Base-by-base conservation (phyloP, 2,888 invertebrate species). In the Saturnia pavonia region DNA sequence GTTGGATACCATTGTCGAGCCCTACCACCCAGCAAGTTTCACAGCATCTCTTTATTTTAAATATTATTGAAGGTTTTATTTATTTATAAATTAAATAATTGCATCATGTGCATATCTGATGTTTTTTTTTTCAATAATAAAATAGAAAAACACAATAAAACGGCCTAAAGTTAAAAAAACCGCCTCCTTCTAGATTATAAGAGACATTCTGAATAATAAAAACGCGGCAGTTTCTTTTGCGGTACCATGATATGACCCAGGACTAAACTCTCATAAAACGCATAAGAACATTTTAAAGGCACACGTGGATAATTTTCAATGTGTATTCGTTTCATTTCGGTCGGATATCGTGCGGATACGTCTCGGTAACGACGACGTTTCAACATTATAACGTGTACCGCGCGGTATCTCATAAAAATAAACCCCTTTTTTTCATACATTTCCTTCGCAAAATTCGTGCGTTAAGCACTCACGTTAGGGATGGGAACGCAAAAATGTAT, bases 311-410 rank as follows among this genome's bases (percentile, higher is more conserved):
- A 72, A 72, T 74, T 76, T 65, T 65, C 65, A 65, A 65, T 77
- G 76, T 76, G 75, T 78, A 60, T 77, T 73, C 75, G 80, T 84
- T 82, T 79, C 80, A 78, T 83, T 82, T 82, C 80, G 80, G 77
- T 80, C 78, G 78, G 77, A 78, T 82, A 84, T 81, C 80, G 73
- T 66, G 69, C 71, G 74, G 76, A 78, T 73, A 78, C 77, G 81
- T 84, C 84, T 78, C 43, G 70, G 76, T 85, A 84, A 85, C 82
- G 85, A 82, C 81, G 77, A 72, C 72, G 74, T 74, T 72, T 77
- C 71, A 76, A 80, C 77, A 77, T 85, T 84, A 83, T 77, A 79
- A 73, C 79, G 75, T 77, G 74, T 75, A 77, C 76, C 76, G 74
- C 73, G 71, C 74, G 66, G 75, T 80, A 77, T 77, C 76, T 77